phyloP scores from a whole-genome alignment of 1,140 invertebrate genomes.

The Trachymyrmex cornetzi region DNA sequence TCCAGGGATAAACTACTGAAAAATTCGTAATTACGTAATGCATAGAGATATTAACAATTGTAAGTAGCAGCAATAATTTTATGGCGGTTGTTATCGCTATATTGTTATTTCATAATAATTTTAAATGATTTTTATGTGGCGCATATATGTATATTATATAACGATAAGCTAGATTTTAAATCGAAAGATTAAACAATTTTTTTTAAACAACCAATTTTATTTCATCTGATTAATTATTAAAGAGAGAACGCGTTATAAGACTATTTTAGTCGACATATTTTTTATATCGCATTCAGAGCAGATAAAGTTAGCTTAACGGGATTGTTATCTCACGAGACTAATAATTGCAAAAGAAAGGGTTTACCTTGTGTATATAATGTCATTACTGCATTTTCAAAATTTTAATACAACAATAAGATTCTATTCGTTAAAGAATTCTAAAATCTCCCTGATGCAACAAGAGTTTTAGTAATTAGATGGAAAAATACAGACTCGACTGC shows the following conservation, averaged over 20 bases:
- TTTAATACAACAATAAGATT: background rate
- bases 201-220: background rate
- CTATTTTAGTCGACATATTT: background rate
- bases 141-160: background rate
- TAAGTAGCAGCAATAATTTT: background rate
- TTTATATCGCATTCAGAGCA: background rate
- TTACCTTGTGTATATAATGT: background rate
- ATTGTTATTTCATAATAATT: background rate
- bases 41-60: too few species aligned
- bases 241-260: background rate
- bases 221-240: background rate
- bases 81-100: background rate
- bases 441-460: background rate
- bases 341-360: constrained; percentile 7
- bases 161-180: background rate
- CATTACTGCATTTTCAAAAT: background rate
- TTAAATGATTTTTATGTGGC: background rate
- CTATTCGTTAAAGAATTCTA: background rate
- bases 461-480: background rate
- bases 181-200: background rate
- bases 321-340: background rate
- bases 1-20: background rate
- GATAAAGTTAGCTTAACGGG: background rate
- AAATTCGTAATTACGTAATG: background rate
- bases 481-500: background rate